phyloP scores from a whole-genome alignment of 2,113 vertebrate genomes.

The Psammodynastes pulverulentus region DNA sequence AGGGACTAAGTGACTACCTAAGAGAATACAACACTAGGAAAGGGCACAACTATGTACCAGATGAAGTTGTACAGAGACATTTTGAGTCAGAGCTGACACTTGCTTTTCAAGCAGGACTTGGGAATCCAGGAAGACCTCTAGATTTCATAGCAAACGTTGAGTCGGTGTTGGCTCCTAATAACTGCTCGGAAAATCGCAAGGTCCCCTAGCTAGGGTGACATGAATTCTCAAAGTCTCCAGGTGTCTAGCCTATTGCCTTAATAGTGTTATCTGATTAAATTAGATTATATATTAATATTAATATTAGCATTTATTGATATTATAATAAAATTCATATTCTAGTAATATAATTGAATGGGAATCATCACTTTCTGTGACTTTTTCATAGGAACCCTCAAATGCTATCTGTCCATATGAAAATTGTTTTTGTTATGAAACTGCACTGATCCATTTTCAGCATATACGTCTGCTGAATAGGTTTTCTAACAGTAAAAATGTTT shows the following conservation, averaged over 20 bases:
- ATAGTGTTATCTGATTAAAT: not conserved
- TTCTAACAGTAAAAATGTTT: not conserved
- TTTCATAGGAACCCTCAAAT: not conserved
- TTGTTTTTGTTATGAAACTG: rapidly evolving
- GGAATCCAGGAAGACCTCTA: not conserved
- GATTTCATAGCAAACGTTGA: not conserved
- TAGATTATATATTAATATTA: not conserved
- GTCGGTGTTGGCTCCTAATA: not conserved
- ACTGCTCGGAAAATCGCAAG: not conserved
- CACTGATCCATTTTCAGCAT: not conserved
- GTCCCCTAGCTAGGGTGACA: not conserved
- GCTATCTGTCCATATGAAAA: not conserved
- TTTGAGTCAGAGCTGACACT: not conserved
- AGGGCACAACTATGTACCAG: not conserved
- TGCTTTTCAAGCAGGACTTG: not conserved
- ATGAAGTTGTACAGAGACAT: not conserved
- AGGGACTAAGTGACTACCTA: not conserved
- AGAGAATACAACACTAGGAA: not conserved
- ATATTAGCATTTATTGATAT: not conserved
- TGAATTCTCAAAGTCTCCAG: not conserved
- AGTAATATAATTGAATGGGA: not conserved
- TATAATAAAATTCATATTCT: not conserved
- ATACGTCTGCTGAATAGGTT: not conserved
- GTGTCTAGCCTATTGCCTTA: not conserved
- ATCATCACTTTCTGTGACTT: not conserved